phyloP scores from a whole-genome alignment of 1,140 invertebrate genomes.

The Ostrea denselamellosa region DNA sequence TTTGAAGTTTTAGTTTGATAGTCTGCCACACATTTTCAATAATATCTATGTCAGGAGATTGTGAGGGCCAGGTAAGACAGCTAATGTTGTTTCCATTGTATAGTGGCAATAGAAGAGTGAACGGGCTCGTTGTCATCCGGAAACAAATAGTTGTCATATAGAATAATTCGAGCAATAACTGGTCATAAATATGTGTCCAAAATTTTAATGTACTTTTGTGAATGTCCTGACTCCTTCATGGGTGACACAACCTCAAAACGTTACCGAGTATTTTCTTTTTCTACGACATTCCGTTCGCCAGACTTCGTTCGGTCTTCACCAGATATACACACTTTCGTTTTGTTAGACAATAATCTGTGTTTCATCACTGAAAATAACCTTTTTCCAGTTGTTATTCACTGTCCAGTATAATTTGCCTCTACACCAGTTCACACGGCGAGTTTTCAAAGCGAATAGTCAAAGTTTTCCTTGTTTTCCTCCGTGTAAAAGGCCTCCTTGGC shows the following conservation, averaged over 20 bases:
- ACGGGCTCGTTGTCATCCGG: too few relatives aligned
- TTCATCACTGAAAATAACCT: slow-evolving; percentile 14
- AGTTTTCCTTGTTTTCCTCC: neutral
- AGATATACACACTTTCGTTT: neutral
- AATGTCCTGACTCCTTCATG: too few relatives aligned
- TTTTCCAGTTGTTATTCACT: slow-evolving; percentile 19
- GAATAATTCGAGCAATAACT: too few relatives aligned
- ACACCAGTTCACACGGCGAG: neutral
- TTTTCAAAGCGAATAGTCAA: neutral
- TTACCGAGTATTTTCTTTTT: neutral
- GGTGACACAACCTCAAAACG: neutral
- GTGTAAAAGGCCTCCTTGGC: too few relatives aligned
- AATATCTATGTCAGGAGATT: too few relatives aligned
- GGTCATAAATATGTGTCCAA: neutral
- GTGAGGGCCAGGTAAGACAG: too few relatives aligned
- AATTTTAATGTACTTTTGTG: neutral
- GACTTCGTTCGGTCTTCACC: slow-evolving; percentile 54
- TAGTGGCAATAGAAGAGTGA: too few relatives aligned
- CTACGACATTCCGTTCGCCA: slow-evolving; percentile 43
- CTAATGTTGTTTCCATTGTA: too few relatives aligned
- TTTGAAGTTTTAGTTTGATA: too few relatives aligned
- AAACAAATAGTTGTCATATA: too few relatives aligned
- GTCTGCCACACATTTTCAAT: too few relatives aligned
- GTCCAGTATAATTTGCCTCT: neutral
- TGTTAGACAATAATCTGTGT: neutral